Evolutionary conservation across 2,888 invertebrate species (phyloP), one percentile per base, ranked within the genome.

Genomic region (Acrobasis suavella): DNA sequence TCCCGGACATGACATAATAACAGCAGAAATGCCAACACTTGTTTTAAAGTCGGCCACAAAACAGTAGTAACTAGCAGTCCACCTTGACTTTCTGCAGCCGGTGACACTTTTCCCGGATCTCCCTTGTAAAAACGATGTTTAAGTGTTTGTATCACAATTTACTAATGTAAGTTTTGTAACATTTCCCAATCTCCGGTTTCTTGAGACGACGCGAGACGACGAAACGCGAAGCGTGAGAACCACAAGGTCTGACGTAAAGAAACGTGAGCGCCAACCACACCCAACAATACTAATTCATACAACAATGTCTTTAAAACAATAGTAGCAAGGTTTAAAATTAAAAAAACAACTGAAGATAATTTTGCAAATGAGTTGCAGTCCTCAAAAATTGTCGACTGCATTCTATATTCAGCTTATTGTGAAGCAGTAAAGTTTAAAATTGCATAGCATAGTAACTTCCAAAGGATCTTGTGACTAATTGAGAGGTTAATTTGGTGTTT

Each of bases 171-270:
- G 17, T 56, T 42, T 56, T 56, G 56, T 22, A 56, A 42, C 22
- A 42, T 56, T 56, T 46, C 17, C 69, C 80, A 86, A 86, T 80
- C 82, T 83, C 85, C 86, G 83, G 83, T 80, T 76, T 74, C 80
- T 72, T 66, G 68, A 74, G 81, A 82, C 78, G 79, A 82, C 80
- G 77, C 78, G 73, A 73, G 71, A 73, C 74, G 74, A 69, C 67
- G 69, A 70, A 72, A 75, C 42, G 42, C 56, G 46, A 56, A 12
- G 74, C 87, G 87, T 87, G 87, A 85, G 89, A 88, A 79, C 67
- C 60, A 69, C 75, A 77, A 78, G 74, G 73, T 74, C 79, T 85
- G 82, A 75, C 77, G 83, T 78, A 83, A 78, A 65, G 62, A 73
- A 77, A 77, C 80, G 78, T 78, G 78, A 73, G 72, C 69, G 65